These are phyloP conservation scores for Squalus acanthias DNA, from an alignment of 2,797 vertebrate genomes.

Conservation along the genomic window DNA sequence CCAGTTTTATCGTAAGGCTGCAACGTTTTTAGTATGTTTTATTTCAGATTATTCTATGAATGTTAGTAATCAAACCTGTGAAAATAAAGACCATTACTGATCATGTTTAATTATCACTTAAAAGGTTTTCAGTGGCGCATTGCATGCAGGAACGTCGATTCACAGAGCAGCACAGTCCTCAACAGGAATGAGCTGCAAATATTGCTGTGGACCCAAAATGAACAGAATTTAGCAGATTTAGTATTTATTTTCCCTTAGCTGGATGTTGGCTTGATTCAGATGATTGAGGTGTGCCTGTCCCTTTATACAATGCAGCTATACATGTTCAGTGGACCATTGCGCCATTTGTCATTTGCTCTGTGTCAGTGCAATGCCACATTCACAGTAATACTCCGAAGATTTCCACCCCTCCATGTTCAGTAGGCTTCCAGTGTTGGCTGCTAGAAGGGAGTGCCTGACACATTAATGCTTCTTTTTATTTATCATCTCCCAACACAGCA, in stretches of 20 bases:
- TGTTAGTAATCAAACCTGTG: neutral
- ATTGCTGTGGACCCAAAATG: neutral
- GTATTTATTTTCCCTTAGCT: neutral
- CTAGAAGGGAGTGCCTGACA: conserved; percentile 34
- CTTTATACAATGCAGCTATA: conserved; percentile 3
- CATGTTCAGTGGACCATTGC: conserved; percentile 23
- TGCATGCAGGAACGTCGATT: neutral
- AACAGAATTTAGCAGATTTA: neutral
- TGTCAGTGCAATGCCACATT: conserved; percentile 29
- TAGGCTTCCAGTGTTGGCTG: conserved; percentile 32
- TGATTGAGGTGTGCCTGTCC: conserved; percentile 35
- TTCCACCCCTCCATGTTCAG: conserved; percentile 34
- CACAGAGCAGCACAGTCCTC: neutral
- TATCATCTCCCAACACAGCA: conserved; percentile 21
- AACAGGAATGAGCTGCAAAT: neutral
- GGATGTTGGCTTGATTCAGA: neutral
- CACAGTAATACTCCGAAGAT: conserved; percentile 21
- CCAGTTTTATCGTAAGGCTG: neutral
- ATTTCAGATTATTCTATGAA: neutral
- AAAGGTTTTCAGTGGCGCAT: neutral
- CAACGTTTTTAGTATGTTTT: neutral
- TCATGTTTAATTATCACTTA: neutral
- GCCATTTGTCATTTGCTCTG: conserved; percentile 32
- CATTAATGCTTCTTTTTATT: conserved; percentile 21
- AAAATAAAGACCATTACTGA: neutral